Percentiles rank a stretch among this genome's conserved stretches.
phyloP scores from a whole-genome alignment of 2,113 vertebrate species.

The Stictonetta naevosa region DNA sequence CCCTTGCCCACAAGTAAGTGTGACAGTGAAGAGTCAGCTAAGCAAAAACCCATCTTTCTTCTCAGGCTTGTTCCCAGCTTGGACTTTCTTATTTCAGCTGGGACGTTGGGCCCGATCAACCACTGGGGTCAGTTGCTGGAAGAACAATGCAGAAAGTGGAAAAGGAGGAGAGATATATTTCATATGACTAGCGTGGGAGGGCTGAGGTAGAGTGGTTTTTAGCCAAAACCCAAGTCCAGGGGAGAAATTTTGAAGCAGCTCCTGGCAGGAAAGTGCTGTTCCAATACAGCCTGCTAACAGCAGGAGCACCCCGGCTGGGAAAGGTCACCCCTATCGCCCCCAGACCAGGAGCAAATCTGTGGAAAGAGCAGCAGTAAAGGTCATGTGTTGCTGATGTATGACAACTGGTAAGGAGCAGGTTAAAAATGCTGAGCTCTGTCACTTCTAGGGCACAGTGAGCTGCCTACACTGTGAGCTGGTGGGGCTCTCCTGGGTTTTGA shows the following conservation, averaged over 20 bases:
- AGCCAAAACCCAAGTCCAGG: rapidly evolving
- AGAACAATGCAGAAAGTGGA: background rate
- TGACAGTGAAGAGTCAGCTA: rapidly evolving
- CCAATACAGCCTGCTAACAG: background rate
- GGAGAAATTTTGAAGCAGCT: background rate
- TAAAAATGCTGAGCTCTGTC: background rate
- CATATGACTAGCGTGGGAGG: rapidly evolving
- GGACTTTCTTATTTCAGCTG: background rate
- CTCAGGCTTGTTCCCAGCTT: background rate
- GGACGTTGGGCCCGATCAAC: rapidly evolving
- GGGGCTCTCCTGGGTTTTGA: background rate
- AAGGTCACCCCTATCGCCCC: background rate
- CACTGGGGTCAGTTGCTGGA: background rate
- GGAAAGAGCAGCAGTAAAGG: background rate
- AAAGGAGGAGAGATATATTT: background rate
- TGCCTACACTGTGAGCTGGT: background rate
- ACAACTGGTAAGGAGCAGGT: background rate
- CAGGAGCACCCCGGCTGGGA: background rate
- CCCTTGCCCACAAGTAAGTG: background rate
- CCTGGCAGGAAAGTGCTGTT: background rate
- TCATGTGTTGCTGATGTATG: background rate
- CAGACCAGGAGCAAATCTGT: background rate
- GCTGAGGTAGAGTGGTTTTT: rapidly evolving
- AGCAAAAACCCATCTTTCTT: background rate
- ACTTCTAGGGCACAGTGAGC: background rate